A percentile compares a stretch with the other conserved stretches of the same genome.
Conservation (phyloP, 2,888 invertebrate genomes). For the Unio delphinus region DNA sequence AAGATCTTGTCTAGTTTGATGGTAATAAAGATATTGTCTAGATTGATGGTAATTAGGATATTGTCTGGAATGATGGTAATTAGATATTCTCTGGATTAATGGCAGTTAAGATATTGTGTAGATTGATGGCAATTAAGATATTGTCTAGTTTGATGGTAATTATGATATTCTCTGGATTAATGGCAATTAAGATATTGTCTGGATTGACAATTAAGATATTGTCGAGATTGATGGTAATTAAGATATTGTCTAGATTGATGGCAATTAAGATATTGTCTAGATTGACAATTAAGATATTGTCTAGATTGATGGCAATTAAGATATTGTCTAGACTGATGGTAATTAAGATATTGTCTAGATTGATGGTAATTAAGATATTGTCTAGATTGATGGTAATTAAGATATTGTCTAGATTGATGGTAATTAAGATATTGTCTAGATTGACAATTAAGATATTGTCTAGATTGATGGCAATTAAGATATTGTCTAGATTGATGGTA, state of each 20-base stretch:
- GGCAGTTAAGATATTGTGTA: too few species aligned
- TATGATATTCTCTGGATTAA: conserved; percentile 4
- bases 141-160: too few species aligned
- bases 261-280: neutral
- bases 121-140: too few species aligned
- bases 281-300: conserved; percentile 38
- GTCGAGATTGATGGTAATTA: conserved; percentile 28
- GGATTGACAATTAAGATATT: neutral
- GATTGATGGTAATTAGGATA: neutral
- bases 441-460: too few species aligned
- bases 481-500: neutral
- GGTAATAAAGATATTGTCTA: neutral
- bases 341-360: conserved; percentile 3
- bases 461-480: conserved; percentile 41
- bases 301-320: neutral
- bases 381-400: too few species aligned
- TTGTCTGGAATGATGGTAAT: neutral
- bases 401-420: too few species aligned
- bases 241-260: conserved; percentile 10
- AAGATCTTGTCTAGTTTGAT: conserved; percentile 16
- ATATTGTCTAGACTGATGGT: too few species aligned
- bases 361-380: neutral
- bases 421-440: too few species aligned
- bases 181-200: neutral
- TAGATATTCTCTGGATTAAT: too few species aligned